phyloP scores from a whole-genome alignment of 2,797 vertebrate genomes.

The Gobio occitaniae region DNA sequence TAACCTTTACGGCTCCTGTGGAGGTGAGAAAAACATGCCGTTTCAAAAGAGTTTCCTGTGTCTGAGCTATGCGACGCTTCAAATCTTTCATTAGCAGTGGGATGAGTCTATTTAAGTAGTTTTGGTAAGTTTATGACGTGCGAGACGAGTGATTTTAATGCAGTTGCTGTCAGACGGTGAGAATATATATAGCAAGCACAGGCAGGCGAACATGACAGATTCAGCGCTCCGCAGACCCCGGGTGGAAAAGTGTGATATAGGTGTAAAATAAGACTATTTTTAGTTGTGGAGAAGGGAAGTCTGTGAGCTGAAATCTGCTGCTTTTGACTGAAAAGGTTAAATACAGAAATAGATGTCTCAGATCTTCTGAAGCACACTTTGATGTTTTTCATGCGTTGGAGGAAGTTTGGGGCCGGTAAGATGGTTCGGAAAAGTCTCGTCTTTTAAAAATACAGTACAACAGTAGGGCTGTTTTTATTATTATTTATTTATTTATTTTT shows the following conservation, averaged over 20 bases:
- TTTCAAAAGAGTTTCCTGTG: conserved; percentile 66
- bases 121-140: conserved; percentile 11
- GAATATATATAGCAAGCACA: neutral
- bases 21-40: conserved; percentile 71
- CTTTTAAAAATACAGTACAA: neutral
- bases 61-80: conserved; percentile 38
- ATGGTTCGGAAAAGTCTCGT: neutral
- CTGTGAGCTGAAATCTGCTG: conserved; percentile 14
- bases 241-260: conserved; percentile 32
- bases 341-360: neutral
- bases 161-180: neutral
- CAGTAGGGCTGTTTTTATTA: too few relatives aligned
- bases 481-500: too few relatives aligned
- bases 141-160: neutral
- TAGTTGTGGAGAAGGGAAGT: conserved; percentile 13
- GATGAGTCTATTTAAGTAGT: neutral
- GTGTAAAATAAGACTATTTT: conserved; percentile 37
- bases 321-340: neutral
- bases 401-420: neutral
- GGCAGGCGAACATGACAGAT: neutral
- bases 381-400: neutral
- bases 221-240: neutral
- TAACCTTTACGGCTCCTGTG: conserved; percentile 60
- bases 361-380: neutral
- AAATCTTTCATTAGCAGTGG: neutral